Evolutionary conservation across 2,888 invertebrate genomes (phyloP), one percentile per base, ranked within the genome.

Genomic region (Metellina segmentata): DNA sequence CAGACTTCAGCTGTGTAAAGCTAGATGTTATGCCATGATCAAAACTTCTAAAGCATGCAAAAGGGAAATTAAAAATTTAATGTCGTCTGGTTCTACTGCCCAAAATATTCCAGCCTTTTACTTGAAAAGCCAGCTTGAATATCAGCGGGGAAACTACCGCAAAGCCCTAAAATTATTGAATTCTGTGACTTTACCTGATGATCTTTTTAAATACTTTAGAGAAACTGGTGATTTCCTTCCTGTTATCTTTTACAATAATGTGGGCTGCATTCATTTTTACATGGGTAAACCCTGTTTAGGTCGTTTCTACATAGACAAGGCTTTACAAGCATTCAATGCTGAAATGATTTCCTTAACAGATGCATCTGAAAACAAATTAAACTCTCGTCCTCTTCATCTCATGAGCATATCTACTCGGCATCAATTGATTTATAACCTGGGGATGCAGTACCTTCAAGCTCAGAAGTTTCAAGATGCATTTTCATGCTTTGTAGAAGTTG

Each of bases 401-500:
- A 94, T 96, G 86, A 96, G 96, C 8, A 96, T 96, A 49, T 88
- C 91, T n/a, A 82, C 89, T 6, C 49, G 75, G 4, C 90, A 93
- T 74, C 93, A 93, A 34, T 75, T 93, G 8, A 96, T 97, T 94
- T 98, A 97, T 94, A 98, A 98, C 95, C 95, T 98, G 93, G 98
- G 98, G 0, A 96, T 99, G 87, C 96, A 97, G 20, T 95, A 98
- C 94, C 96, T 99, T 74, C 97, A 97, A 94, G 96, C 97, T 61
- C 97, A 97, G 88, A 96, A 97, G 94, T 96, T 98, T 0, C 96
- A 96, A 92, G 97, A 97, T 94, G 98, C 99, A 0, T 99, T 99
- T 95, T 98, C 98, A 94, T 98, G 98, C 95, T 96, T 99, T 75
- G 96, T 98, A 16, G 97, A 98, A 95, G 97, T 97, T 4, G 97